Evolutionary conservation across 2,113 vertebrate species (phyloP).

Genomic region (Colius striatus): DNA sequence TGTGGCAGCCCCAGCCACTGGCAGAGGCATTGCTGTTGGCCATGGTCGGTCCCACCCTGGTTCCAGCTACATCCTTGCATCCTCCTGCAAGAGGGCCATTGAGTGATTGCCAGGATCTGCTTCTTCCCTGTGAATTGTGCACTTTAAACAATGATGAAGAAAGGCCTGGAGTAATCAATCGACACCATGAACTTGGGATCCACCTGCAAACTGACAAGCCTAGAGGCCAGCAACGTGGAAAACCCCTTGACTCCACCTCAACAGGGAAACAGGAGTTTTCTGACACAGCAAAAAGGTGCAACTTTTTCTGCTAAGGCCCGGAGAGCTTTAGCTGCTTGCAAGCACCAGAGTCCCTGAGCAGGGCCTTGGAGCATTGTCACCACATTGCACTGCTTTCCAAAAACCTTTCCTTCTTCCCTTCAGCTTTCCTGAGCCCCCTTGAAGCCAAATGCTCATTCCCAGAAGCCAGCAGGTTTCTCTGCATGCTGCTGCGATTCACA

Average conservation of each 20-base stretch:
- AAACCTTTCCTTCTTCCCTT: not conserved
- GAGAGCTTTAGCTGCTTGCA: not conserved
- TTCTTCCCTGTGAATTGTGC: not conserved
- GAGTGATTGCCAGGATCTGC: not conserved
- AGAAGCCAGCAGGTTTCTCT: not conserved
- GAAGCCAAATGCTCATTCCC: not conserved
- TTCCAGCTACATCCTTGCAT: not conserved
- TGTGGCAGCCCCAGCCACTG: not conserved
- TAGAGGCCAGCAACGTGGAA: not conserved
- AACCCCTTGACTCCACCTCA: not conserved
- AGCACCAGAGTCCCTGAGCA: not conserved
- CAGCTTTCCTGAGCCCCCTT: not conserved
- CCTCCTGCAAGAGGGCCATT: not conserved
- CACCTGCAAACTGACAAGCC: not conserved
- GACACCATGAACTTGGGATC: fast-evolving
- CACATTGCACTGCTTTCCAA: not conserved
- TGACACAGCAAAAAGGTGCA: not conserved
- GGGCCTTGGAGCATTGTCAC: not conserved
- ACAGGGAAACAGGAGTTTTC: not conserved
- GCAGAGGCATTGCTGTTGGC: too few relatives aligned
- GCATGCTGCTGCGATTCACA: not conserved
- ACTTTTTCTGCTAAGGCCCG: not conserved
- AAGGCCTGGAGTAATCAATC: not conserved
- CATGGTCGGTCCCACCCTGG: not conserved
- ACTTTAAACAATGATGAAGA: not conserved